Evolutionary conservation across 35 echinoderm and acorn worm species (phyloP), one percentile per base, ranked within the genome.

Genomic region (Apostichopus parvimensis): DNA sequence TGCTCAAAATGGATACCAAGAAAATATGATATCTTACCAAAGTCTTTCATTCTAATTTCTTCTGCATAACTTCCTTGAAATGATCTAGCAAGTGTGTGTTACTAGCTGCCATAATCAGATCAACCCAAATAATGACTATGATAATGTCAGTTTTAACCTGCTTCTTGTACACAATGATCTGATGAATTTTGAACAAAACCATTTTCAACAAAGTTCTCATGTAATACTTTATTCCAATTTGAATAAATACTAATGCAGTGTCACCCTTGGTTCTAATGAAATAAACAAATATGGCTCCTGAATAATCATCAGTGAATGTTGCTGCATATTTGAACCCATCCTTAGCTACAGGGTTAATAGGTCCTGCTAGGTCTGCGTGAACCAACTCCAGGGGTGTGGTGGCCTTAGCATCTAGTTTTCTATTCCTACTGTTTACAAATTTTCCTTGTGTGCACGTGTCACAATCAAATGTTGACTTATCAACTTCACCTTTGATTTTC

Each of bases 271-370:
- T 28, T 28, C 70, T 73, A 20, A 73, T 73, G n/a, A 73, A 73
- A 22, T 90, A 94, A 81, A 90, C 78, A 90, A 94, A 93, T 45
- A 90, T 70, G 28, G 60, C 78, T 25, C 87, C 93, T 64, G 93
- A 91, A 78, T 91, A 94, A 77, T 94, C 93, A 21, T 28, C 26
- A 28, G 88, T 85, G 79, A 85, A 94, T 21, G 61, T 9, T 9
- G 86, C 57, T 11, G 87, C 88, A 81, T 94, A 94, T 91, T 76
- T 94, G 52, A 91, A 94, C 1, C 58, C 54, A 75, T 91, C 93
- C 66, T 91, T 94, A 91, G 60, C 78, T 68, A 64, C 9, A 9
- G 68, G 57, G 18, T 77, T 24, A 45, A 94, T 77, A 77, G 87
- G 87, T 6, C 89, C 88, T 18, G 86, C 92, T 52, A 82, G 58